Conservation (phyloP, 2,888 invertebrate species). For the Gari tellinella region DNA sequence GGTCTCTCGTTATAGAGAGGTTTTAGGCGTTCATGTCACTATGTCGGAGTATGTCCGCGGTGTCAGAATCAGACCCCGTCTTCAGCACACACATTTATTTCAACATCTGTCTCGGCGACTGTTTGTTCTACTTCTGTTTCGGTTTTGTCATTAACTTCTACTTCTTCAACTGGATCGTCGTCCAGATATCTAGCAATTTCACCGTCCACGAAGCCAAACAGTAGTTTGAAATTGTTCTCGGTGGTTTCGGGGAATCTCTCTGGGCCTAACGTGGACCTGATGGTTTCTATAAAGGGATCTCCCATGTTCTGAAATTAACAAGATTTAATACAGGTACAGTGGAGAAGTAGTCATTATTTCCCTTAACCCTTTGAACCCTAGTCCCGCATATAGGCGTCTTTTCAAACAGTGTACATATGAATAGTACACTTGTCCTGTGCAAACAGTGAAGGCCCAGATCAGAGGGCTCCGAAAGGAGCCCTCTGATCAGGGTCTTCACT, state of each 20-base stretch:
- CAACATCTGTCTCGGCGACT: conserved; percentile 26
- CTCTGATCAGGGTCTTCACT: too few relatives aligned
- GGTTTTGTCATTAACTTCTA: background rate
- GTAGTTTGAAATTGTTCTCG: conserved; percentile 86
- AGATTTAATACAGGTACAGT: too few relatives aligned
- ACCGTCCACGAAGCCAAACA: conserved; percentile 59
- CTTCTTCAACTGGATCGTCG: conserved; percentile 10
- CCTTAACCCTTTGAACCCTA: too few relatives aligned
- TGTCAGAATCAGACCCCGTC: conserved; percentile 2
- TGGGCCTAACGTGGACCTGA: conserved; percentile 91
- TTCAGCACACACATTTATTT: conserved; percentile 44
- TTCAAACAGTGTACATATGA: too few relatives aligned
- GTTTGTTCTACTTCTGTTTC: background rate
- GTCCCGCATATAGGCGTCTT: too few relatives aligned
- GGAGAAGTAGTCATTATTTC: too few relatives aligned
- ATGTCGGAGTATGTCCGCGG: too few relatives aligned
- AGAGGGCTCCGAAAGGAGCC: too few relatives aligned
- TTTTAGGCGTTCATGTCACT: too few relatives aligned
- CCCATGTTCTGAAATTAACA: conserved; percentile 93
- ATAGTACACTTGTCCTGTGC: too few relatives aligned
- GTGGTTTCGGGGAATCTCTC: conserved; percentile 95
- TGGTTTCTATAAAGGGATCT: conserved; percentile 93
- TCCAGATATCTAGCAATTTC: conserved; percentile 54
- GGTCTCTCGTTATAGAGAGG: too few relatives aligned
- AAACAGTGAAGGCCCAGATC: too few relatives aligned